A percentile compares a stretch with the other conserved stretches of the same genome.
Conservation (phyloP, 2,797 vertebrate genomes). For the Megaceryle alcyon region DNA sequence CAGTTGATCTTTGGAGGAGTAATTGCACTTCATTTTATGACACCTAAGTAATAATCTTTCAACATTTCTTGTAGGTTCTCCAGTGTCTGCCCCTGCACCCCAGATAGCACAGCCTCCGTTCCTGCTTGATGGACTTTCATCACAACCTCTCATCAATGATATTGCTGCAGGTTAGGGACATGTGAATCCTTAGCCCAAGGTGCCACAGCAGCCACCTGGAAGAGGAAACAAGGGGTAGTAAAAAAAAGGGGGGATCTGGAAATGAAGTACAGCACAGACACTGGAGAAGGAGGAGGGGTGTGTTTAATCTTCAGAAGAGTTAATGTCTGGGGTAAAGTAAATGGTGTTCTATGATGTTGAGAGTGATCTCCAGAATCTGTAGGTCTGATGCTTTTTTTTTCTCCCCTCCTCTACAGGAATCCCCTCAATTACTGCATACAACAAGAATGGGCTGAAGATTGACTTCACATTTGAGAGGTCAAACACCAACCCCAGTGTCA, state of each 20-base stretch:
- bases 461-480: slow-evolving; percentile 98
- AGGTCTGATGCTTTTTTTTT: not conserved
- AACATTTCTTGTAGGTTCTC: slow-evolving; percentile 81
- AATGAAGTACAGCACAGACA: not conserved
- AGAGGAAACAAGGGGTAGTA: not conserved
- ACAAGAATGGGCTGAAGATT: slow-evolving; percentile 99
- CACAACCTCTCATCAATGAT: slow-evolving; percentile 94
- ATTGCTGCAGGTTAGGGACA: slow-evolving; percentile 88
- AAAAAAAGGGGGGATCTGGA: not conserved
- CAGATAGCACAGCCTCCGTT: slow-evolving; percentile 89
- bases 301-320: not conserved
- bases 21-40: not conserved
- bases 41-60: not conserved
- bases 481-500: slow-evolving; percentile 95
- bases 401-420: slow-evolving; percentile 81
- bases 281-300: not conserved
- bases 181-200: not conserved
- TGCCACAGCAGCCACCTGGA: not conserved
- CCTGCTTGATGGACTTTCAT: slow-evolving; percentile 92
- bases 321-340: not conserved
- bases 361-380: not conserved
- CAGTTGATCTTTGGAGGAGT: not conserved
- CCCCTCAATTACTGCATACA: slow-evolving; percentile 96
- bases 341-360: not conserved
- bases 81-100: slow-evolving; percentile 83